Conservation (phyloP, 2,797 vertebrate species). For the Erpetoichthys calabaricus region DNA sequence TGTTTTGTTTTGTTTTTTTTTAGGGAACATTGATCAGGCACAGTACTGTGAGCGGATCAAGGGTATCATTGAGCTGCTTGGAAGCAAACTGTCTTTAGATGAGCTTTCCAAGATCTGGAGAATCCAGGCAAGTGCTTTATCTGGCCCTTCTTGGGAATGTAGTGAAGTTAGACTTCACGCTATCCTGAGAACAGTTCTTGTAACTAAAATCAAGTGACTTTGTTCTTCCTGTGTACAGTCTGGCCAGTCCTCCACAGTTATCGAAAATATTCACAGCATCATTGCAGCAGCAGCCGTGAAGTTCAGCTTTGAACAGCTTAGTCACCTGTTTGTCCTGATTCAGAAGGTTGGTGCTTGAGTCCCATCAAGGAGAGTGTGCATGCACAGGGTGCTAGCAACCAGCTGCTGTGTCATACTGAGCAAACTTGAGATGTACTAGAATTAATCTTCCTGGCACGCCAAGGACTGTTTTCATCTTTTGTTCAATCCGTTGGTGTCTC, state of each 20-base stretch:
- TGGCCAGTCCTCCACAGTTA: constrained; percentile 93
- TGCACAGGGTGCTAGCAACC: background rate
- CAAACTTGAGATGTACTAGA: no score
- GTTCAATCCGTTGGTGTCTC: no score
- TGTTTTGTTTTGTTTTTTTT: constrained; percentile 8
- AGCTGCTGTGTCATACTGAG: background rate
- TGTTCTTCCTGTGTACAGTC: constrained; percentile 47
- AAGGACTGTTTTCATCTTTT: no score
- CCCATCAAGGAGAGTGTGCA: background rate
- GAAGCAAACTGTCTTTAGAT: constrained; percentile 92
- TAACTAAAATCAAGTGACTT: background rate
- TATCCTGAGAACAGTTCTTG: background rate
- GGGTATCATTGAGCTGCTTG: constrained; percentile 95
- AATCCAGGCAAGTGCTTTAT: constrained; percentile 73
- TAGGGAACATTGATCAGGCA: constrained; percentile 96
- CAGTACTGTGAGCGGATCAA: constrained; percentile 98
- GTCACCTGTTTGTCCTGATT: constrained; percentile 91
- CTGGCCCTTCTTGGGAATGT: background rate
- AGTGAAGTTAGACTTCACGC: background rate
- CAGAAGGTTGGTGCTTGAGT: constrained; percentile 64
- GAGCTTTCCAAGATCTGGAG: constrained; percentile 97
- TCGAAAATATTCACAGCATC: constrained; percentile 96
- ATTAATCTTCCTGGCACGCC: no score
- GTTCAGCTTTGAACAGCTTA: constrained; percentile 91
- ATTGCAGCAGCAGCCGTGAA: constrained; percentile 94